Conservation (phyloP, 2,113 vertebrate genomes). For the Stictonetta naevosa region DNA sequence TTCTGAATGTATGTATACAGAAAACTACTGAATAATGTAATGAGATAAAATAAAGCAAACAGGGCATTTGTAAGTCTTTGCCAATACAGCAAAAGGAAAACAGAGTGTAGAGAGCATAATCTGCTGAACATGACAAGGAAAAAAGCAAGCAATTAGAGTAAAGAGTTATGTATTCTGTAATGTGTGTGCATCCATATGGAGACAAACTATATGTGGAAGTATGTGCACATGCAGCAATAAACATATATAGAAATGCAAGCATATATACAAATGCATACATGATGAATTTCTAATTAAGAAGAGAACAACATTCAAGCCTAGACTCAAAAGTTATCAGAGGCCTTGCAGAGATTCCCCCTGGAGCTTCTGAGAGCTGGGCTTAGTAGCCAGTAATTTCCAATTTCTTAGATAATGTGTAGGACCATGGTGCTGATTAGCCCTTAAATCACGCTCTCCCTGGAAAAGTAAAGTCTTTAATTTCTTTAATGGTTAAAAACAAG, state of each 20-base stretch:
- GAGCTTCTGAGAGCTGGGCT: slow-evolving; percentile 67
- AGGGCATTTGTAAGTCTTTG: slow-evolving; percentile 62
- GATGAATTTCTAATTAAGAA: slow-evolving; percentile 60
- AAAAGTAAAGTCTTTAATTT: slow-evolving; percentile 77
- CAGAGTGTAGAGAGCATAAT: slow-evolving; percentile 42
- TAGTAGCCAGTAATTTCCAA: slow-evolving; percentile 76
- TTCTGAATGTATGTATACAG: slow-evolving; percentile 37
- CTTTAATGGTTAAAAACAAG: slow-evolving; percentile 54
- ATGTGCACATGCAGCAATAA: slow-evolving; percentile 1
- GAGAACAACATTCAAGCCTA: slow-evolving; percentile 53
- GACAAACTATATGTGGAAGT: neutral
- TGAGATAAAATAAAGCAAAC: slow-evolving; percentile 67
- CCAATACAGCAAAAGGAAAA: slow-evolving; percentile 47
- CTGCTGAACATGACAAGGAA: slow-evolving; percentile 50
- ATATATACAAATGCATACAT: neutral
- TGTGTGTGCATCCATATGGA: slow-evolving; percentile 44
- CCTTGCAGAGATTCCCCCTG: slow-evolving; percentile 74
- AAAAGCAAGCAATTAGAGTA: slow-evolving; percentile 60
- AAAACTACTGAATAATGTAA: slow-evolving; percentile 71
- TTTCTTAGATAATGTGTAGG: slow-evolving; percentile 75
- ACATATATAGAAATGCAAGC: neutral
- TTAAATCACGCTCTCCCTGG: slow-evolving; percentile 70
- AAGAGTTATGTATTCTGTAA: slow-evolving; percentile 21
- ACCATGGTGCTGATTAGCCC: slow-evolving; percentile 71
- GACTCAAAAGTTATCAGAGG: slow-evolving; percentile 73